Evolutionary conservation across 2,888 invertebrate genomes (phyloP).

Genomic region (Acleris laterana): DNA sequence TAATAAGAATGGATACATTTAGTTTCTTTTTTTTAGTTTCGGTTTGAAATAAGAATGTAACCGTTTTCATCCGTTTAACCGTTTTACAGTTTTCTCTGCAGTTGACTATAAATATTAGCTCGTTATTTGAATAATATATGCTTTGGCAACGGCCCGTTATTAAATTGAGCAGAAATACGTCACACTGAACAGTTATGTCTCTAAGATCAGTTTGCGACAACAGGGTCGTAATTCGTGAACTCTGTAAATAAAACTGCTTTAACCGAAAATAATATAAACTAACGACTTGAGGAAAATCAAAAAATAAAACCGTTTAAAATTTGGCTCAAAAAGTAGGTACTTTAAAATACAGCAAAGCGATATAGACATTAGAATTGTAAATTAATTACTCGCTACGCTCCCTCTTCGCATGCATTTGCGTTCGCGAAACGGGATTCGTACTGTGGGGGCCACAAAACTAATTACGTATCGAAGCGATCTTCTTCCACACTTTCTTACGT

Average conservation of each 20-base stretch:
- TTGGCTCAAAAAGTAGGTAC: conserved; percentile 56
- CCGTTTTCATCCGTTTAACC: too few species aligned
- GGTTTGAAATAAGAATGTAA: neutral
- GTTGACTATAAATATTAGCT: too few species aligned
- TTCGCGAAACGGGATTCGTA: conserved; percentile 69
- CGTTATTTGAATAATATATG: too few species aligned
- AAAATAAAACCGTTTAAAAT: conserved; percentile 31
- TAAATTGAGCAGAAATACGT: too few species aligned
- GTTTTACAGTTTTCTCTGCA: too few species aligned
- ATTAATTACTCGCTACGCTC: conserved; percentile 67
- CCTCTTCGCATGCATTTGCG: conserved; percentile 60
- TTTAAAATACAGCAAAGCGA: conserved; percentile 53
- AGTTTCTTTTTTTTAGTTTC: conserved; percentile 23
- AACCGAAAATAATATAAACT: too few species aligned
- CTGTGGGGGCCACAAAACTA: conserved; percentile 77
- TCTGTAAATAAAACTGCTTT: too few species aligned
- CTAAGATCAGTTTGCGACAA: too few species aligned
- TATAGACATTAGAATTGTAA: conserved; percentile 68
- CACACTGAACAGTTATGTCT: too few species aligned
- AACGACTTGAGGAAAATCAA: conserved; percentile 35
- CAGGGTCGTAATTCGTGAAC: too few species aligned
- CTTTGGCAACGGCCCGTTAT: too few species aligned
- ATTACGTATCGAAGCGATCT: conserved; percentile 82
- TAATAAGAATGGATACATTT: conserved; percentile 35
- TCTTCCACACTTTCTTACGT: conserved; percentile 83